phyloP scores from a whole-genome alignment of 2,113 vertebrate species.

The Sapajus apella region DNA sequence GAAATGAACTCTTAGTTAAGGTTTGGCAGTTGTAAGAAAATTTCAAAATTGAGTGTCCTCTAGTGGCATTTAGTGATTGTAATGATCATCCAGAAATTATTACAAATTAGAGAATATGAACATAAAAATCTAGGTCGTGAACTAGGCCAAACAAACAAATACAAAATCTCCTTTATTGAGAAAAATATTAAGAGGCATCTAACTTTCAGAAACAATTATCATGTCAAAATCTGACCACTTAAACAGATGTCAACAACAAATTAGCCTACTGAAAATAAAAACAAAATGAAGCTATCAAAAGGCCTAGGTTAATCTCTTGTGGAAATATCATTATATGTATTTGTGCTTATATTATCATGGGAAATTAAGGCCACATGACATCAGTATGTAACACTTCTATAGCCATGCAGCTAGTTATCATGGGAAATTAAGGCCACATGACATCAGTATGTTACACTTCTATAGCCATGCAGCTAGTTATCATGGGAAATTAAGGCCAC shows the following conservation, averaged over 20 bases:
- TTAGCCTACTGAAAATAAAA: not conserved
- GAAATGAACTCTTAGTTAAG: conserved; percentile 31
- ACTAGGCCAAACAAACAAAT: not conserved
- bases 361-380: not conserved
- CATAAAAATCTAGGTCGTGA: not conserved
- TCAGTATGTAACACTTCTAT: not conserved
- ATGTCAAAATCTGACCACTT: not conserved
- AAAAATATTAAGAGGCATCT: not conserved
- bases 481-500: not conserved
- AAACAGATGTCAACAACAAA: not conserved
- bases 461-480: not conserved
- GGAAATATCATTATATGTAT: not conserved
- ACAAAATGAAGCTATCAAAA: not conserved
- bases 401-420: not conserved
- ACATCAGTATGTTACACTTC: not conserved
- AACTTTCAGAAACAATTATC: not conserved
- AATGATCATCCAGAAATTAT: not conserved
- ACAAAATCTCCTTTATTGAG: not conserved
- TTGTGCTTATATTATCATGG: not conserved
- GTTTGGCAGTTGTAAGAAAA: not conserved
- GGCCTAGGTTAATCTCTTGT: not conserved
- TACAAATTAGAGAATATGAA: not conserved
- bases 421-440: not conserved
- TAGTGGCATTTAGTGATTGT: not conserved
- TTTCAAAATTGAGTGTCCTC: not conserved